Conservation (phyloP, 2,888 invertebrate species). For the Exephanes ischioxanthus region DNA sequence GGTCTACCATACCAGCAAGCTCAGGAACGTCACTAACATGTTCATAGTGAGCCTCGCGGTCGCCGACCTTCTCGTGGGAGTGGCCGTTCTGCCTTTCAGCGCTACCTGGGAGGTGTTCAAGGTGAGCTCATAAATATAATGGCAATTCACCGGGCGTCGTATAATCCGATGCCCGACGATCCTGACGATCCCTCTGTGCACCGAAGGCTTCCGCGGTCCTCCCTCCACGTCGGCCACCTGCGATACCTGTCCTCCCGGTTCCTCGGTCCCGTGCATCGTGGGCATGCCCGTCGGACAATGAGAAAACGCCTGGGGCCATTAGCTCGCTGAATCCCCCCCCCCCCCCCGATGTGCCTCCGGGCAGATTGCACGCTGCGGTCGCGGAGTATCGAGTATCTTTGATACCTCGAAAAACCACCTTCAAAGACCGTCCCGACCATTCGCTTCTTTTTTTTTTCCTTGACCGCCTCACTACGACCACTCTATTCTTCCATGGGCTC, state of each 20-base stretch:
- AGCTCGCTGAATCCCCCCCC: constrained; percentile 56
- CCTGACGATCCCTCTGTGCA: neutral
- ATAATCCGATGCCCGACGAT: neutral
- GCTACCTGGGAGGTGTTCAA: constrained; percentile 97
- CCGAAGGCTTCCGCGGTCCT: neutral
- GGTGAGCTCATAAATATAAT: constrained; percentile 85
- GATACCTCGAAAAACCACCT: constrained; percentile 9
- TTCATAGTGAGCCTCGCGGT: constrained; percentile 98
- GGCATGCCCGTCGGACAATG: constrained; percentile 6
- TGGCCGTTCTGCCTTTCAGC: constrained; percentile 98
- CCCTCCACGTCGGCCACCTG: neutral
- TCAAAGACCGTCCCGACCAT: constrained; percentile 19
- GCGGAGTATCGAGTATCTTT: constrained; percentile 27
- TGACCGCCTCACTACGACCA: constrained; percentile 3
- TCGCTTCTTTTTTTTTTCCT: neutral
- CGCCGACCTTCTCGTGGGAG: constrained; percentile 97
- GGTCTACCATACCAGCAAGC: constrained; percentile 95
- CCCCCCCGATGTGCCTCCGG: constrained; percentile 30
- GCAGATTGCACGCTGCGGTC: constrained; percentile 6
- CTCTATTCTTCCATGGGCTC: neutral
- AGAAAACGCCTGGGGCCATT: constrained; percentile 55
- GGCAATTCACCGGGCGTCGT: neutral
- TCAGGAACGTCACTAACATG: constrained; percentile 97
- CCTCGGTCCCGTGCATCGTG: neutral
- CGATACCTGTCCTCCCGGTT: neutral